phyloP scores from a whole-genome alignment of 2,888 invertebrate species.

The Ormia ochracea region DNA sequence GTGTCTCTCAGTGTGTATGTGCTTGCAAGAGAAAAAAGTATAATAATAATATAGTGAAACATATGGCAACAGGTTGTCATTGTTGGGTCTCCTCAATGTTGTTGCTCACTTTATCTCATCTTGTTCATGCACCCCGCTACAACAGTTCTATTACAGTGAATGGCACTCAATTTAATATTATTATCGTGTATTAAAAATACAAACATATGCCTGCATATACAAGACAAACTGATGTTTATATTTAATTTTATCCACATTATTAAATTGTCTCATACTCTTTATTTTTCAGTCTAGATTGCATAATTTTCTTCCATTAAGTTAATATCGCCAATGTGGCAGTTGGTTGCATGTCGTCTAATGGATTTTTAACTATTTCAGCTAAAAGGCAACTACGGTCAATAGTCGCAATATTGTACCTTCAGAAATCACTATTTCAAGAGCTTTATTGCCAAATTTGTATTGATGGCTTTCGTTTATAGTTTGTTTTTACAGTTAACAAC shows the following conservation, averaged over 20 bases:
- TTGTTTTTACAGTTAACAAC: neutral
- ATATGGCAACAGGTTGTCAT: constrained; percentile 53
- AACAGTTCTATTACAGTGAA: constrained; percentile 33
- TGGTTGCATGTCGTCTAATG: constrained; percentile 48
- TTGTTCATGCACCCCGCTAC: neutral
- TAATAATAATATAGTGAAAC: constrained; percentile 18
- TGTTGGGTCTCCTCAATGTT: constrained; percentile 25
- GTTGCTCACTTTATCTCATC: neutral
- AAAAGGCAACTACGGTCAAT: neutral
- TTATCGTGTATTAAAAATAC: neutral
- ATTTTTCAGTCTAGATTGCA: constrained; percentile 1
- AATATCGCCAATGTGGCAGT: constrained; percentile 39
- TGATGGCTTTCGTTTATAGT: neutral
- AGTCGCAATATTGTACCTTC: neutral
- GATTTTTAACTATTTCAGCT: constrained; percentile 26
- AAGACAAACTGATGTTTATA: neutral
- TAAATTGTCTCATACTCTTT: constrained; percentile 13
- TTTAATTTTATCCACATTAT: constrained; percentile 10
- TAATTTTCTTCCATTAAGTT: constrained; percentile 48
- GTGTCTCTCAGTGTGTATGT: neutral
- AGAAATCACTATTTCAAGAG: neutral
- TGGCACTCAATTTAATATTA: constrained; percentile 18
- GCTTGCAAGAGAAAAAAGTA: neutral
- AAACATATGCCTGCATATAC: neutral
- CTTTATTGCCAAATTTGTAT: neutral